Percentiles rank a stretch among this genome's conserved stretches.
Evolutionary conservation across 2,888 invertebrate genomes (phyloP).

Genomic region (Heliconius hortense): DNA sequence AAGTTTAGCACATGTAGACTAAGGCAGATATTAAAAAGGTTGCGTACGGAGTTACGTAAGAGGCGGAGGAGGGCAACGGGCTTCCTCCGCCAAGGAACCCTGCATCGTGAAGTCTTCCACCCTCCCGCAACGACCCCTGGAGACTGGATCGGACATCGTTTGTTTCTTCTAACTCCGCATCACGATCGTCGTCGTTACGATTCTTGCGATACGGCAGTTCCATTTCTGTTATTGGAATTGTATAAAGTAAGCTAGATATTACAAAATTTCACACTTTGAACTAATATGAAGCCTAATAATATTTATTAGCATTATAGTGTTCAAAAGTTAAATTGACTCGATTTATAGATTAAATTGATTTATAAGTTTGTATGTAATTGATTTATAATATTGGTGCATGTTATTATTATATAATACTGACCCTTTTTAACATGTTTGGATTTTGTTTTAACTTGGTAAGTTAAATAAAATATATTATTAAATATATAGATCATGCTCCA

Average conservation of each 20-base stretch:
- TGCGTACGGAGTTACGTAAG: constrained; percentile 53
- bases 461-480: neutral
- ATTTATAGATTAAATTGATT: constrained; percentile 1
- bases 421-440: neutral
- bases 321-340: neutral
- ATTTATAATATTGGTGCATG: neutral
- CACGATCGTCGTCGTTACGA: constrained; percentile 72
- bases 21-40: constrained; percentile 66
- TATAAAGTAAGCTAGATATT: neutral
- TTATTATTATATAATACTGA: neutral
- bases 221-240: constrained; percentile 75
- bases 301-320: neutral
- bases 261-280: neutral
- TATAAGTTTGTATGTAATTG: too few species aligned
- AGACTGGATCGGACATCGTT: constrained; percentile 84
- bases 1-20: constrained; percentile 68
- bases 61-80: constrained; percentile 53
- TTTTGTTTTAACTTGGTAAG: neutral
- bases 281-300: neutral
- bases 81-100: constrained; percentile 70
- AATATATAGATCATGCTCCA: neutral
- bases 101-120: constrained; percentile 75
- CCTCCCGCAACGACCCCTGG: constrained; percentile 85
- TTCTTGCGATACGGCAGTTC: constrained; percentile 82
- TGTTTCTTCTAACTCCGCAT: constrained; percentile 67